phyloP scores from a whole-genome alignment of 2,888 invertebrate species.

The Brachylomia viminalis region DNA sequence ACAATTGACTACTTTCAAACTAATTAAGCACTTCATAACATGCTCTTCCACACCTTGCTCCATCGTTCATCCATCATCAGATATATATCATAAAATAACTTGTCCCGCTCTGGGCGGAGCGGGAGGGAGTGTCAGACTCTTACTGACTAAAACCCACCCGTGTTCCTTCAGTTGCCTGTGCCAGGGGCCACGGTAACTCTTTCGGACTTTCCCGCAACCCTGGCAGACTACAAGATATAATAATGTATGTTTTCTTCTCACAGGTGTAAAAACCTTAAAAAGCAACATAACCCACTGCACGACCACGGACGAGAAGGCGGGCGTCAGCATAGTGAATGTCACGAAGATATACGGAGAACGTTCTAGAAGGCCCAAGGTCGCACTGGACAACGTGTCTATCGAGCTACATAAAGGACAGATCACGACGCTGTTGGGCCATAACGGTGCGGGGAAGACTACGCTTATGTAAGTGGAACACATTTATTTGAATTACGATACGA shows the following conservation, averaged over 20 bases:
- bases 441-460: conserved; percentile 98
- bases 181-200: no score
- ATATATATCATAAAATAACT: no score
- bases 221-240: not conserved
- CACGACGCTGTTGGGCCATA: conserved; percentile 96
- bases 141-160: no score
- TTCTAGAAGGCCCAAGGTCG: conserved; percentile 86
- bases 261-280: conserved; percentile 79
- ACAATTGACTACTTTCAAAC: not conserved
- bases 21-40: not conserved
- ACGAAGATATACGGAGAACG: conserved; percentile 91
- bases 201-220: no score
- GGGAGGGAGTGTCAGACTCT: no score
- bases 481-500: not conserved
- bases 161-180: no score
- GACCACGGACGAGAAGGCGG: conserved; percentile 88
- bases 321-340: conserved; percentile 94
- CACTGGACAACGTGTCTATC: conserved; percentile 94
- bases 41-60: not conserved
- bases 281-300: conserved; percentile 76
- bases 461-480: conserved; percentile 91
- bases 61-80: no score
- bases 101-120: no score
- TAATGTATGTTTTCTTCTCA: not conserved
- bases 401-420: conserved; percentile 96